Base-by-base conservation (phyloP, 1,140 invertebrate species). In the Eulimnadia texana region DNA sequence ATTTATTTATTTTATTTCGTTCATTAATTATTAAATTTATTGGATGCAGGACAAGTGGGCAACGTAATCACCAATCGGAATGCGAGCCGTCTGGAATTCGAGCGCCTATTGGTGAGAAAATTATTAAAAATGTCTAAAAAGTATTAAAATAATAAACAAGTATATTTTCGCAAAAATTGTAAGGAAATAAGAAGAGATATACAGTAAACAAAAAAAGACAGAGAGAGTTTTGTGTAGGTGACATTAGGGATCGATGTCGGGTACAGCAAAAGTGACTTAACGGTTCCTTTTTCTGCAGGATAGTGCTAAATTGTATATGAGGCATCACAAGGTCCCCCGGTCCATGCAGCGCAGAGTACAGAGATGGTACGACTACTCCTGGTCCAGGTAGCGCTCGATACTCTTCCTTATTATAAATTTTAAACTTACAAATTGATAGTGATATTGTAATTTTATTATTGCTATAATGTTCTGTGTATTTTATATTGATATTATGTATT, bases 21-120 rank as follows among this genome's bases (percentile, higher is more conserved):
- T 10, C 42, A 47, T 47, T 47, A 47, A 47, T 47, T 47, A 10
- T 47, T 10, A 47, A 13, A 29, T 63, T 23, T 52, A n/a, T 52
- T 25, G 25, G 47, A 60, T 50, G 29, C 72, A 84, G 83, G 93
- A 55, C 93, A 97, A 82, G 93, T 97, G 33, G 93, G 93, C 60
- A 96, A 95, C 74, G 92, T 96, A 65, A 96, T 96, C 69, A 95
- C 92, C 3, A 97, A 97, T 75, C 81, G 91, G 65, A 97, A 96
- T 72, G 93, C 93, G n/a, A 96, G 93, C 74, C 80, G 93, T 23
- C 77, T 95, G 60, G 93, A 97, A 76, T 97, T 96, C 71, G 93
- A 97, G 75, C 76, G 91, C 67, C 79, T 96, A 3, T 75, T 97
- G 66, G 79, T 81, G 69, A 73, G 74, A 54, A 20, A 53, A 27